phyloP scores from a whole-genome alignment of 2,113 vertebrate species.

The Rhabdomys dilectus region DNA sequence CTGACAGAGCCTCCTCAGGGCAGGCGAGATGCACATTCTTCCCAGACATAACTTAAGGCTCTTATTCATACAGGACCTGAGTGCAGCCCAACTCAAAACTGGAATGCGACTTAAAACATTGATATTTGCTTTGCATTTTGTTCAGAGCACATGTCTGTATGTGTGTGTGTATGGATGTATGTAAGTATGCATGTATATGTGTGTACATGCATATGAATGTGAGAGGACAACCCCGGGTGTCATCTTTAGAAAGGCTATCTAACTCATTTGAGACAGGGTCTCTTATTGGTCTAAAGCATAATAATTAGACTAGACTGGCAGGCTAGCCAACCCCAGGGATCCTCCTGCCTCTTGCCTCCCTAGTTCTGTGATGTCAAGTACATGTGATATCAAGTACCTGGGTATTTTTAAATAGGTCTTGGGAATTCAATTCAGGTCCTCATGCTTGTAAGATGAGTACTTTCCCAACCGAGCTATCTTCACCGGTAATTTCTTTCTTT shows the following conservation, averaged over 20 bases:
- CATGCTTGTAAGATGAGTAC: neutral
- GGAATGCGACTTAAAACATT: neutral
- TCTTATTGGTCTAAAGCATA: neutral
- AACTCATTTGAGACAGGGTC: neutral
- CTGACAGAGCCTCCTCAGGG: neutral
- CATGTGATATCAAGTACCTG: neutral
- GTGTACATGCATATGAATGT: neutral
- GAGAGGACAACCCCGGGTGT: neutral
- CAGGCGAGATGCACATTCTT: no score
- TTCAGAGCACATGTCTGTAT: no score
- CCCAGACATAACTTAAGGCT: no score
- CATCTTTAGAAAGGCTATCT: neutral
- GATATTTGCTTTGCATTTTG: neutral
- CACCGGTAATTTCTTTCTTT: no score
- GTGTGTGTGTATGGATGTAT: neutral
- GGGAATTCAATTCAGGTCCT: neutral
- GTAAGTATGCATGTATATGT: neutral
- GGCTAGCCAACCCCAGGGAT: neutral
- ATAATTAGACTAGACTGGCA: neutral
- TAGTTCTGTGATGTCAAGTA: neutral
- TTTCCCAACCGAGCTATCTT: neutral
- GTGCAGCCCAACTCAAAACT: no score
- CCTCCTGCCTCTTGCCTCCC: no score
- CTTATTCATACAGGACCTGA: neutral
- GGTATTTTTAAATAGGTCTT: neutral